These are phyloP conservation scores for Betta splendens DNA, from an alignment of 2,797 vertebrate species.

Conservation along the genomic window DNA sequence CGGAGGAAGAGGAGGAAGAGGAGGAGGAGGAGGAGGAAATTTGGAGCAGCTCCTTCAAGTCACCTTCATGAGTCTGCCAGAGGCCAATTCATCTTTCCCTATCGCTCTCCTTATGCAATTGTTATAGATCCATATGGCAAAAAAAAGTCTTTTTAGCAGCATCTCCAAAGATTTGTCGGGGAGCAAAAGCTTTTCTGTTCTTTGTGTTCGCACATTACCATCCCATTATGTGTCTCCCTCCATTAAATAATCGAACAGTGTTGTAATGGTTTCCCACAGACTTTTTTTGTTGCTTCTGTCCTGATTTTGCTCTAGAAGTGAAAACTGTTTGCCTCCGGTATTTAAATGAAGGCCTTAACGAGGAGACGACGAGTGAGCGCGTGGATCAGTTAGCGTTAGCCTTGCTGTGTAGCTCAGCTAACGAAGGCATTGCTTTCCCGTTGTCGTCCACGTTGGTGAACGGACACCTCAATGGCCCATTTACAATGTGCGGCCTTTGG, in stretches of 20 bases:
- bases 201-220: conserved; percentile 74
- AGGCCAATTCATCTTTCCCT: conserved; percentile 69
- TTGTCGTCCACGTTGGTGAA: conserved; percentile 49
- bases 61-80: conserved; percentile 74
- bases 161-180: conserved; percentile 66
- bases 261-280: conserved; percentile 59
- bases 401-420: conserved; percentile 22
- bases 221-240: conserved; percentile 71
- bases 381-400: conserved; percentile 19
- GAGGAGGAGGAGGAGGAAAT: conserved; percentile 51
- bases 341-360: conserved; percentile 17
- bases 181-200: conserved; percentile 66
- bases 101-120: conserved; percentile 73
- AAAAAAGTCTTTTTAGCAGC: conserved; percentile 64
- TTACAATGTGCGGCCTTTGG: conserved; percentile 33
- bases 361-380: conserved; percentile 30
- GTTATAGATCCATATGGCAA: conserved; percentile 73
- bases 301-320: conserved; percentile 26
- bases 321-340: conserved; percentile 31
- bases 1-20: conserved; percentile 41
- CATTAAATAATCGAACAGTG: conserved; percentile 60
- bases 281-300: conserved; percentile 46
- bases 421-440: conserved; percentile 53
- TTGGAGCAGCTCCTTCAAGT: conserved; percentile 77
- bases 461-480: conserved; percentile 23